These are phyloP conservation scores for Siniperca scherzeri DNA, from an alignment of 2,797 vertebrate genomes.

Conservation along the genomic window DNA sequence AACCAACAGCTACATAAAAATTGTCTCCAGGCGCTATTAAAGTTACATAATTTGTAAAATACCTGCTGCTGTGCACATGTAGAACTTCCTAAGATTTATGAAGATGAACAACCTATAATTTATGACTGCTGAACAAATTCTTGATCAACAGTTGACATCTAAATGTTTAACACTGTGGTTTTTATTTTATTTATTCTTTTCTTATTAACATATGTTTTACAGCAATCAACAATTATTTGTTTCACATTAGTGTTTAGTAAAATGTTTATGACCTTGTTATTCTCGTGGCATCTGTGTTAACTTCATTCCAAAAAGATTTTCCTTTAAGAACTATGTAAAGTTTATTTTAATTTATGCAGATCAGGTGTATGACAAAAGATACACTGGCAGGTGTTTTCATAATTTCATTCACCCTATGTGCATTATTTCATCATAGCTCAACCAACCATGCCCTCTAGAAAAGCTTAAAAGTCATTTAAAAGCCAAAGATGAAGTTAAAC, in stretches of 20 bases:
- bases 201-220: neutral
- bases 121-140: neutral
- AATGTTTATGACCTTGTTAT: neutral
- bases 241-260: neutral
- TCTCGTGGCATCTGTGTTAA: neutral
- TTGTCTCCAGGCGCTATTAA: neutral
- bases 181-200: neutral
- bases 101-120: neutral
- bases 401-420: neutral
- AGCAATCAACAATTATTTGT: neutral
- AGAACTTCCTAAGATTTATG: neutral
- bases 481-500: too few species aligned
- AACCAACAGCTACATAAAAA: neutral
- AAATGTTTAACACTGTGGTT: neutral
- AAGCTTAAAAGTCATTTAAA: neutral
- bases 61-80: neutral
- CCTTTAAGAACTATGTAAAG: neutral
- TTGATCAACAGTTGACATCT: neutral
- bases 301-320: neutral
- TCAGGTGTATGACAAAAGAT: neutral
- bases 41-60: neutral
- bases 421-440: neutral
- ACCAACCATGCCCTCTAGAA: neutral
- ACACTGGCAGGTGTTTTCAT: neutral
- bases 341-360: neutral